These are phyloP conservation scores for Cordilura impudica DNA, from an alignment of 2,888 invertebrate genomes.

Conservation along the genomic window DNA sequence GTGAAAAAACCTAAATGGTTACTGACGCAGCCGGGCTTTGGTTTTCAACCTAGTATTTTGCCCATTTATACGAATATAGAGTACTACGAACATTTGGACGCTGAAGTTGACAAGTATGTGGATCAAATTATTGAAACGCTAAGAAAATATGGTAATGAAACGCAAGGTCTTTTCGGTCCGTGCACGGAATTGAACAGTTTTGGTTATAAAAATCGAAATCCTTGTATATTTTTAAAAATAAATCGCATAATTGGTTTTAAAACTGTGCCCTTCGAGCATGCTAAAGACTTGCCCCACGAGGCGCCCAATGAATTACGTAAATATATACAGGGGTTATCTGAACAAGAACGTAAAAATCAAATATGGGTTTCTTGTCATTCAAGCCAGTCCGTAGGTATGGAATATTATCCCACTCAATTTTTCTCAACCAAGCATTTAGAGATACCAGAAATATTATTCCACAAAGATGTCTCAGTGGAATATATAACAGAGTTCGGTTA, in stretches of 20 bases:
- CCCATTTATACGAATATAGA: conserved; percentile 2
- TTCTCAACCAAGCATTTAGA: background rate
- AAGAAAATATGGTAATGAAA: conserved; percentile 18
- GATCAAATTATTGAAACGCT: conserved; percentile 16
- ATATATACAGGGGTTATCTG: background rate
- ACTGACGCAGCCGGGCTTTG: conserved; percentile 28
- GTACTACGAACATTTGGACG: background rate
- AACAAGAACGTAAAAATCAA: background rate
- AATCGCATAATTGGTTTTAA: conserved; percentile 37
- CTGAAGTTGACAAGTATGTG: background rate
- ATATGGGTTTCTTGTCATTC: conserved; percentile 30
- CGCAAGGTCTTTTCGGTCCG: background rate
- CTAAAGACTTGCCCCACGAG: background rate
- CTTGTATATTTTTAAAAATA: conserved; percentile 44
- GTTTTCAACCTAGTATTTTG: conserved; percentile 12
- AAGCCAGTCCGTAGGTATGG: background rate
- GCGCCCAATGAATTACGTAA: background rate
- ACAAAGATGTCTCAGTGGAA: background rate
- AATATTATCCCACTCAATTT: conserved; percentile 18
- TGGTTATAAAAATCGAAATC: conserved; percentile 7
- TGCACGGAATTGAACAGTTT: conserved; percentile 6
- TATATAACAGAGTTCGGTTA: background rate
- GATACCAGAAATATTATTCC: too few relatives aligned
- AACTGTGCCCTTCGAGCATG: conserved; percentile 4
- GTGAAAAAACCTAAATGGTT: background rate